Conservation (phyloP, 2,888 invertebrate species). For the Myopa testacea region DNA sequence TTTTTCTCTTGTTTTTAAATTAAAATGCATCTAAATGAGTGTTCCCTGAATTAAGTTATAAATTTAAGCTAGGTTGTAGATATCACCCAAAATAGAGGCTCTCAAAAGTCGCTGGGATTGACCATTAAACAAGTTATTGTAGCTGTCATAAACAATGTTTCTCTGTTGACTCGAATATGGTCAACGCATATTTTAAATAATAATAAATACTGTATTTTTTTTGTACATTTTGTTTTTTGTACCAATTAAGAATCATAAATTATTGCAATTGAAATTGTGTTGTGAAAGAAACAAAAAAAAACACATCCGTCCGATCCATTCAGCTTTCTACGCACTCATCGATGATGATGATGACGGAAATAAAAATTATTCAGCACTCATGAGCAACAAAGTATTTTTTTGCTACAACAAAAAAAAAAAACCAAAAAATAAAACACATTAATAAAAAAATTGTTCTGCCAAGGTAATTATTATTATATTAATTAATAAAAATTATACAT, state of each 20-base stretch:
- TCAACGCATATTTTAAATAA: no score
- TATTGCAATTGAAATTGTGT: background rate
- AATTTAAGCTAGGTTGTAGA: no score
- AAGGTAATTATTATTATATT: no score
- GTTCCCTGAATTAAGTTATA: no score
- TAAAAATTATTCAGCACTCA: background rate
- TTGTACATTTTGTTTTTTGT: background rate
- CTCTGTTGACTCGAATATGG: no score
- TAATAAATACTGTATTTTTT: background rate
- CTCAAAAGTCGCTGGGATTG: background rate
- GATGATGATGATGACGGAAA: no score
- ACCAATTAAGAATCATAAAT: constrained; percentile 19
- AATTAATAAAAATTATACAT: constrained; percentile 44
- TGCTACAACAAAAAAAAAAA: background rate
- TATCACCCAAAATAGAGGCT: no score
- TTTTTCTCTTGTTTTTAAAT: no score
- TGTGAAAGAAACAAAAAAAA: background rate
- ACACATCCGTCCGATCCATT: background rate
- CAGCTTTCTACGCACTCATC: no score
- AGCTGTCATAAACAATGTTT: background rate
- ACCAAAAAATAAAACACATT: background rate
- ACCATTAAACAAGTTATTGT: background rate
- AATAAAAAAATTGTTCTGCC: no score
- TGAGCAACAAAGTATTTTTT: background rate
- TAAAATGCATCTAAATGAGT: no score